These are phyloP conservation scores for Corythornis vintsioides DNA, from an alignment of 2,113 vertebrate genomes.

Conservation along the genomic window DNA sequence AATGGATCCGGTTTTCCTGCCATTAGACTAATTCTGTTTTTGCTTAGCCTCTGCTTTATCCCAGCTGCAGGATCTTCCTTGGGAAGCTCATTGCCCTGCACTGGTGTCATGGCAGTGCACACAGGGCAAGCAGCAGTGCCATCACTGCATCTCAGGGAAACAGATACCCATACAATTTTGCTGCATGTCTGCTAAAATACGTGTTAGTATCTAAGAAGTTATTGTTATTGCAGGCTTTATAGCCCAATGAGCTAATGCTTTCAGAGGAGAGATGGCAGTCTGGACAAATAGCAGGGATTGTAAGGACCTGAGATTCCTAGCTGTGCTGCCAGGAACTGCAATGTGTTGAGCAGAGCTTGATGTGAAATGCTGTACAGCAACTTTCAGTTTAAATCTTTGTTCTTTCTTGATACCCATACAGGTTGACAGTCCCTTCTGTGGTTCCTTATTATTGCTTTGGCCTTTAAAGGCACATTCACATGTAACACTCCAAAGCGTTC, in stretches of 20 bases:
- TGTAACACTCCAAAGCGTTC: not conserved
- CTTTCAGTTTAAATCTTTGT: not conserved
- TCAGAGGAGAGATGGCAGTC: not conserved
- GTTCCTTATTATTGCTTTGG: not conserved
- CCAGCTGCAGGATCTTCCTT: not conserved
- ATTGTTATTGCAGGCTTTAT: not conserved
- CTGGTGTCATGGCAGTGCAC: too few relatives aligned
- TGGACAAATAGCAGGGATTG: not conserved
- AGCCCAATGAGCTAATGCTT: not conserved
- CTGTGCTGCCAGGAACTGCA: not conserved
- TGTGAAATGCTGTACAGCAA: not conserved
- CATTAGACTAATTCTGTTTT: not conserved
- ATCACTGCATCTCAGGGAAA: not conserved
- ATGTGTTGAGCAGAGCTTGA: not conserved
- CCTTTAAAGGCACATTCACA: rapidly evolving
- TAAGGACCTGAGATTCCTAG: not conserved
- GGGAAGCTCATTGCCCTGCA: rapidly evolving
- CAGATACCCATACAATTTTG: not conserved
- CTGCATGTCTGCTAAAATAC: not conserved
- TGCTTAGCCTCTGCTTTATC: not conserved
- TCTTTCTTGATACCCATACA: not conserved
- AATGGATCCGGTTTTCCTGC: not conserved
- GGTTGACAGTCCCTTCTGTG: not conserved
- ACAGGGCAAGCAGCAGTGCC: too few relatives aligned
- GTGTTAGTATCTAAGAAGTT: not conserved